phyloP scores from a whole-genome alignment of 2,113 vertebrate species.

The Lophura nycthemera region DNA sequence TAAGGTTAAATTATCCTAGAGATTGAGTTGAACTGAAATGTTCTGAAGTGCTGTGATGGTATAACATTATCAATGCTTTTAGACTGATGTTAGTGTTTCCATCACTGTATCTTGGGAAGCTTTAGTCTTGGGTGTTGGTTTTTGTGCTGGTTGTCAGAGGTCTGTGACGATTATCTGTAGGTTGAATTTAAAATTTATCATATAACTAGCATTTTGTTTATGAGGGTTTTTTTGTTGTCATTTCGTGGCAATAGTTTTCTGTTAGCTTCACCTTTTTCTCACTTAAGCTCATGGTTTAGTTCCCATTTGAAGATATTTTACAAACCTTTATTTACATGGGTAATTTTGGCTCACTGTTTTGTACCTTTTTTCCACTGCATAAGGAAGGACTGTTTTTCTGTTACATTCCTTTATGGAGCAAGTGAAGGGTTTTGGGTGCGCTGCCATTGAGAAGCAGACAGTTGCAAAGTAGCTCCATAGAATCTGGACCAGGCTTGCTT shows the following conservation, averaged over 20 bases:
- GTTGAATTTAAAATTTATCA: not conserved
- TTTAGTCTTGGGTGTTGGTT: not conserved
- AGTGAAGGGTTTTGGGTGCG: rapidly evolving
- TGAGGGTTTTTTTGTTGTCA: not conserved
- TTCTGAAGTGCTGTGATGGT: not conserved
- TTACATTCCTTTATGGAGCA: not conserved
- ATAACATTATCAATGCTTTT: not conserved
- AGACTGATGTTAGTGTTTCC: not conserved
- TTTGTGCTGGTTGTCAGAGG: not conserved
- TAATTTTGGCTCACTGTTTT: not conserved
- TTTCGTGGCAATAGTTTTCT: not conserved
- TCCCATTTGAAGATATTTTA: not conserved
- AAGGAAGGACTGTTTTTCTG: not conserved
- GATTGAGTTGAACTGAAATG: not conserved
- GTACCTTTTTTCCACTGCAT: not conserved
- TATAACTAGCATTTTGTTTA: not conserved
- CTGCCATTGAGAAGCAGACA: not conserved
- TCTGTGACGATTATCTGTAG: not conserved
- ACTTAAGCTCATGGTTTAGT: not conserved
- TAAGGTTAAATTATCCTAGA: not conserved
- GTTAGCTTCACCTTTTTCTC: not conserved
- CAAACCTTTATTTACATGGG: not conserved
- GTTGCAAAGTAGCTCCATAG: not conserved
- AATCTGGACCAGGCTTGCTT: not conserved
- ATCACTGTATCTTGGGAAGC: not conserved